These are phyloP conservation scores for Ploceus nigricollis DNA, from an alignment of 2,113 vertebrate genomes.

Conservation along the genomic window DNA sequence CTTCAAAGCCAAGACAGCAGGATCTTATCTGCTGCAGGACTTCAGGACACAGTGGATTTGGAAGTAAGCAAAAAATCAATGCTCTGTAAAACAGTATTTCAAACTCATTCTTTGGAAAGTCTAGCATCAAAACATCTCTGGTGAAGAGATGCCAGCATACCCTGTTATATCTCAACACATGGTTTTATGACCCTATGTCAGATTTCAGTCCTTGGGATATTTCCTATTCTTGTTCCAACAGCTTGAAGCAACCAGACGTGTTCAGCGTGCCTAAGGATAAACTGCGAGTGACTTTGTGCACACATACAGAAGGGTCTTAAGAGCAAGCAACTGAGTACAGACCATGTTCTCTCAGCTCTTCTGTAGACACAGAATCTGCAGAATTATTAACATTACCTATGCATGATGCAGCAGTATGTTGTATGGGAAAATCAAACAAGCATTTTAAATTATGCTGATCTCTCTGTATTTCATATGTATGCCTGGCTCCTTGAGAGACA, in stretches of 20 bases:
- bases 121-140: not conserved
- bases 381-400: not conserved
- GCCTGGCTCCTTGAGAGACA: not conserved
- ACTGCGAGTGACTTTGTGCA: not conserved
- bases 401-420: not conserved
- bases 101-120: not conserved
- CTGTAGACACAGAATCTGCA: not conserved
- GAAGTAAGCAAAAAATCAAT: not conserved
- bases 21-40: not conserved
- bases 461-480: not conserved
- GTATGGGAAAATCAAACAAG: not conserved
- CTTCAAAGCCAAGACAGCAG: not conserved
- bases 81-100: not conserved
- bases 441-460: not conserved
- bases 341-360: not conserved
- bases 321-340: not conserved
- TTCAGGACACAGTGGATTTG: not conserved
- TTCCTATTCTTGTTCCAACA: not conserved
- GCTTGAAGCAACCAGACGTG: not conserved
- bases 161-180: not conserved
- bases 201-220: not conserved
- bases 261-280: not conserved
- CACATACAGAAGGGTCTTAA: not conserved
- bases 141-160: not conserved
- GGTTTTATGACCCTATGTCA: not conserved